Evolutionary conservation across 2,888 invertebrate genomes (phyloP).

Genomic region (Physocephala rufipes): DNA sequence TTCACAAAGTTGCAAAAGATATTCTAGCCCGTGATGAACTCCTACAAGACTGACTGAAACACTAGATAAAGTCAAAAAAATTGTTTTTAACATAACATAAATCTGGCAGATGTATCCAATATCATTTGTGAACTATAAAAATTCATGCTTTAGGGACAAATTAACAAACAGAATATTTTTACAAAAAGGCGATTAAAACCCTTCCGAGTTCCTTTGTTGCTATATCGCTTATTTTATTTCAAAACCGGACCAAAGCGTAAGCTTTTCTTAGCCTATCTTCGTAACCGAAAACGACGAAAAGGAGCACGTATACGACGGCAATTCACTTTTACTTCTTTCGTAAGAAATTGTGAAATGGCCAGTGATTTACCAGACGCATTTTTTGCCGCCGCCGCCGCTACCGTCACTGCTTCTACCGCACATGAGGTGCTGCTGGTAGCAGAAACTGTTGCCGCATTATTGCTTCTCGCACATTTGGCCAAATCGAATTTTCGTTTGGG

Average conservation of each 20-base stretch:
- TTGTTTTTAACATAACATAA: too few relatives aligned
- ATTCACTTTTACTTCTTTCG: slow-evolving; percentile 62
- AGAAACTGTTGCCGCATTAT: slow-evolving; percentile 45
- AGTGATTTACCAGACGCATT: slow-evolving; percentile 51
- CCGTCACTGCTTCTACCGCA: too few relatives aligned
- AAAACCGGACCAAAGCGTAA: slow-evolving; percentile 45
- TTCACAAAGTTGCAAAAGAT: too few relatives aligned
- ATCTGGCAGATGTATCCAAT: too few relatives aligned
- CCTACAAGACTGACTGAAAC: too few relatives aligned
- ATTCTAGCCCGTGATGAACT: too few relatives aligned
- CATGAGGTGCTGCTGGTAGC: slow-evolving; percentile 46
- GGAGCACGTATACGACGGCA: slow-evolving; percentile 61
- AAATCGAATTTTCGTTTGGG: slow-evolving; percentile 60
- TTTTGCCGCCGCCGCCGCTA: slow-evolving; percentile 59
- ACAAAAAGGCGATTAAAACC: too few relatives aligned
- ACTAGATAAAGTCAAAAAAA: too few relatives aligned
- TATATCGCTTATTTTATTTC: slow-evolving; percentile 31
- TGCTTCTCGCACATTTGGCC: slow-evolving; percentile 57
- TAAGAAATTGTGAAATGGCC: slow-evolving; percentile 61
- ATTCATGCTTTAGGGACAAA: too few relatives aligned
- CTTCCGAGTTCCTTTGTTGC: too few relatives aligned
- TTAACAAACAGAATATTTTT: too few relatives aligned
- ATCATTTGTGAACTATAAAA: too few relatives aligned
- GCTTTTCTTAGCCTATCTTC: slow-evolving; percentile 55
- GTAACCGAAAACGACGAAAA: slow-evolving; percentile 62